phyloP scores from a whole-genome alignment of 1,140 invertebrate species.

The Cylas formicarius region DNA sequence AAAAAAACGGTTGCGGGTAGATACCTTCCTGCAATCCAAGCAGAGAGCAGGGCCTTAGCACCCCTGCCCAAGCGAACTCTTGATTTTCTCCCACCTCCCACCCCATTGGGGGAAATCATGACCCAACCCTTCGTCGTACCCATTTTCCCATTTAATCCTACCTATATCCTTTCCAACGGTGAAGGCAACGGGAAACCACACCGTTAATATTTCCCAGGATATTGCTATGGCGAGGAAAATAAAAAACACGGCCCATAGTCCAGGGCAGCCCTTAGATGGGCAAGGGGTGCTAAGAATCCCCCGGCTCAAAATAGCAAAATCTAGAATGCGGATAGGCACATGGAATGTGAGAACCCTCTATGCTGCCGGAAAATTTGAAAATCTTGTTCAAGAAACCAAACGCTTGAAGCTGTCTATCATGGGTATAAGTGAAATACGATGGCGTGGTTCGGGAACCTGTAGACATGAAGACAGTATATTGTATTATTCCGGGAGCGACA shows the following conservation, averaged over 20 bases:
- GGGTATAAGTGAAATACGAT: slow-evolving; percentile 15
- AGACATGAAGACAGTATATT: slow-evolving; percentile 6
- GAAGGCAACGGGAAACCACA: slow-evolving; percentile 3
- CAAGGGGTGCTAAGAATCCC: slow-evolving; percentile 4
- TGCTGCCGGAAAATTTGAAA: no score
- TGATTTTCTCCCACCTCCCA: no score
- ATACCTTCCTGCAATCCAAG: no score
- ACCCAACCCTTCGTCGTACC: no score
- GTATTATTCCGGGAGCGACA: slow-evolving; percentile 14
- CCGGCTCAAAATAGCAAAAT: neutral
- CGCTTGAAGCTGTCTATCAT: slow-evolving; percentile 6
- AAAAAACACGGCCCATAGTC: no score
- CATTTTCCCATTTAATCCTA: no score
- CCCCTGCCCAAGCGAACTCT: no score
- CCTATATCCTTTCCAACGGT: no score
- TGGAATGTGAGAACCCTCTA: slow-evolving; percentile 8
- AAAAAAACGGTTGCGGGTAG: no score
- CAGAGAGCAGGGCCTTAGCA: no score
- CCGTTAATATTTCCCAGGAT: slow-evolving; percentile 14
- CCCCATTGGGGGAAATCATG: no score
- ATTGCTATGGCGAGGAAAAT: no score
- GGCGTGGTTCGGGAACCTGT: slow-evolving; percentile 11
- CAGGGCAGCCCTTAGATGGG: slow-evolving; percentile 9
- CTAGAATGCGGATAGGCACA: neutral
- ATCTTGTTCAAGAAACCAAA: slow-evolving; percentile 7